Evolutionary conservation across 2,888 invertebrate species (phyloP).

Genomic region (Priocnemis perturbator): DNA sequence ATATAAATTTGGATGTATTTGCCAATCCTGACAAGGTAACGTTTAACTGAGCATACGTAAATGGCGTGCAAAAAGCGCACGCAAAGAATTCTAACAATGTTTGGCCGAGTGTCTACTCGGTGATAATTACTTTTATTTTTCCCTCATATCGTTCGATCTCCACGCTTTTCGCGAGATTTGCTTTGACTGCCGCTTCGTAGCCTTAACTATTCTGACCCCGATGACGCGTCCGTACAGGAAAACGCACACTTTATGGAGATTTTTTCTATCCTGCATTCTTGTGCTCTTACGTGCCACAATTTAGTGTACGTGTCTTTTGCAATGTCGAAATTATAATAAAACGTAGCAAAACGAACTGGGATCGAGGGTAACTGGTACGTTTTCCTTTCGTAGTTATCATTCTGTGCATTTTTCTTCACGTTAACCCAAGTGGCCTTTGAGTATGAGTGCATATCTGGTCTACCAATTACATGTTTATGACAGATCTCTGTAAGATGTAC

Average conservation of each 20-base stretch:
- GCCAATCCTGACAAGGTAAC: conserved; percentile 7
- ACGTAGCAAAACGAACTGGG: neutral
- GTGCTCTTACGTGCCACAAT: neutral
- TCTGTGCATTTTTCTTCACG: no score
- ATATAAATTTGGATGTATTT: conserved; percentile 19
- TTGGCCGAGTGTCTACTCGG: neutral
- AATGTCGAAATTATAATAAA: neutral
- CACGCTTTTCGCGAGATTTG: no score
- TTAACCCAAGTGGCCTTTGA: neutral
- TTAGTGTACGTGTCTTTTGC: neutral
- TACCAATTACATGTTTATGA: no score
- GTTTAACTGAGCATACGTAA: neutral
- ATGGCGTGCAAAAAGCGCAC: neutral
- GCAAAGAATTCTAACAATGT: neutral
- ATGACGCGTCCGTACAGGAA: neutral
- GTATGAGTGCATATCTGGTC: no score
- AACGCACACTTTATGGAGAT: neutral
- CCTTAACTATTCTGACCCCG: no score
- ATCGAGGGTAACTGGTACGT: neutral
- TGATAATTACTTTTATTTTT: neutral
- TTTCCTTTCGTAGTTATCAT: no score
- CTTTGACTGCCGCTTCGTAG: no score
- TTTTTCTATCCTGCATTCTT: neutral
- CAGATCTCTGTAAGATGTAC: no score
- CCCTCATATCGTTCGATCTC: no score